Percentiles rank a stretch among this genome's conserved stretches.
phyloP scores from a whole-genome alignment of 2,888 invertebrate genomes.

The Mythimna albipuncta region DNA sequence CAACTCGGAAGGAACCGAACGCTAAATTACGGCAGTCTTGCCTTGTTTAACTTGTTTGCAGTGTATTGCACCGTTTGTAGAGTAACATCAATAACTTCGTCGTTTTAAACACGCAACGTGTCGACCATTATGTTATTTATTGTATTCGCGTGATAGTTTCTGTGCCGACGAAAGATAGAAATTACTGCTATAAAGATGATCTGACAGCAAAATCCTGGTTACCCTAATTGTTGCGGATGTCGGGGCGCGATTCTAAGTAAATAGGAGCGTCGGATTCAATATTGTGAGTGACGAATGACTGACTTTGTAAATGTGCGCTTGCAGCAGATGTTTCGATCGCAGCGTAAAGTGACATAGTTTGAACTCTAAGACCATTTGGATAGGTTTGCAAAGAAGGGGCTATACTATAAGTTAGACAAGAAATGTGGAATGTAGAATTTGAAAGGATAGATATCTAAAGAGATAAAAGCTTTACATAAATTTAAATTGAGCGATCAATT shows the following conservation, averaged over 20 bases:
- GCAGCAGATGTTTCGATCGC: neutral
- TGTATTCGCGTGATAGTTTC: constrained; percentile 56
- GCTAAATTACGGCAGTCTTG: constrained; percentile 41
- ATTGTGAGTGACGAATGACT: constrained; percentile 18
- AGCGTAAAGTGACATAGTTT: neutral
- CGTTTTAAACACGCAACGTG: constrained; percentile 57
- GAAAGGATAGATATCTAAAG: too few relatives aligned
- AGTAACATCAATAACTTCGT: constrained; percentile 53
- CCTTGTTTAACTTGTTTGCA: constrained; percentile 33
- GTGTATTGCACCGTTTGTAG: constrained; percentile 47
- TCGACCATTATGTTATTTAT: constrained; percentile 45
- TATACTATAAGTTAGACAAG: too few relatives aligned
- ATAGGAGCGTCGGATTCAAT: constrained; percentile 3
- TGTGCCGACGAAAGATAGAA: constrained; percentile 39
- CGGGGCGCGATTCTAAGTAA: constrained; percentile 4
- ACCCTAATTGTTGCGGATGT: constrained; percentile 48
- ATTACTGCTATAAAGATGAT: constrained; percentile 47
- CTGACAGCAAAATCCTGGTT: constrained; percentile 53
- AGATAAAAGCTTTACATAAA: too few relatives aligned
- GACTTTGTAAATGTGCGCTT: neutral
- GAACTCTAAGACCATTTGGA: too few relatives aligned
- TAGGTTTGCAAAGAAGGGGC: too few relatives aligned
- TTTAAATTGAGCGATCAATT: too few relatives aligned
- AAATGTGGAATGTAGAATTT: too few relatives aligned
- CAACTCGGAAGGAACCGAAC: constrained; percentile 52